phyloP scores from a whole-genome alignment of 1,140 invertebrate species.

The Tribolium castaneum region DNA sequence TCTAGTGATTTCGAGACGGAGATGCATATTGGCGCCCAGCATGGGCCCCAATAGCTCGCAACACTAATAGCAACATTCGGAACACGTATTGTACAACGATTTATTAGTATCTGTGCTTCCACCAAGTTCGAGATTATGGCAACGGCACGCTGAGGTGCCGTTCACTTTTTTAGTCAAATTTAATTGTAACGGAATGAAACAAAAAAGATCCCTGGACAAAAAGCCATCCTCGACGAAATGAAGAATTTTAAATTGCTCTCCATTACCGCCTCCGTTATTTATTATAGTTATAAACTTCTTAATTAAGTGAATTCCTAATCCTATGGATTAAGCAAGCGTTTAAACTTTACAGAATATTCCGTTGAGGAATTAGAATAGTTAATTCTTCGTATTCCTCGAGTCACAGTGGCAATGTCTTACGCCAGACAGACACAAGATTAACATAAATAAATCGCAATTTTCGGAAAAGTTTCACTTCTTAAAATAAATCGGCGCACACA shows the following conservation, averaged over 20 bases:
- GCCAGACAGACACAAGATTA: not conserved
- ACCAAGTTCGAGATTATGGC: not conserved
- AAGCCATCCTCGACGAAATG: not conserved
- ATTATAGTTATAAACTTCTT: conserved; percentile 27
- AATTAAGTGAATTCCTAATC: conserved; percentile 26
- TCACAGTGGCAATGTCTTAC: not conserved
- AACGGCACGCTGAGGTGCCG: not conserved
- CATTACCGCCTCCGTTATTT: conserved; percentile 14
- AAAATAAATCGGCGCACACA: not conserved
- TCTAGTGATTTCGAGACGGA: not conserved
- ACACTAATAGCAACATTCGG: not conserved
- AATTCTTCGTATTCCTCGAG: not conserved
- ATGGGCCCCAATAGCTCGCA: not conserved
- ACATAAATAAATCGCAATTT: not conserved
- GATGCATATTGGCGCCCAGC: not conserved
- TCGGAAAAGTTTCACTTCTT: not conserved
- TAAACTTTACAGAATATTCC: conserved; percentile 24
- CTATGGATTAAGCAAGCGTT: conserved; percentile 9
- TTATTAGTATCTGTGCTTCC: conserved; percentile 6
- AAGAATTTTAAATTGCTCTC: conserved; percentile 13
- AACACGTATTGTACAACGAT: not conserved
- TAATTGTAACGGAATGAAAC: conserved; percentile 10
- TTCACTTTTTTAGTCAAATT: not conserved
- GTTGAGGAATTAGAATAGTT: conserved; percentile 7
- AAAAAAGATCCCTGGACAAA: not conserved